A percentile compares a stretch with the other conserved stretches of the same genome.
Evolutionary conservation across 2,797 vertebrate species (phyloP).

Genomic region (Decapterus maruadsi): DNA sequence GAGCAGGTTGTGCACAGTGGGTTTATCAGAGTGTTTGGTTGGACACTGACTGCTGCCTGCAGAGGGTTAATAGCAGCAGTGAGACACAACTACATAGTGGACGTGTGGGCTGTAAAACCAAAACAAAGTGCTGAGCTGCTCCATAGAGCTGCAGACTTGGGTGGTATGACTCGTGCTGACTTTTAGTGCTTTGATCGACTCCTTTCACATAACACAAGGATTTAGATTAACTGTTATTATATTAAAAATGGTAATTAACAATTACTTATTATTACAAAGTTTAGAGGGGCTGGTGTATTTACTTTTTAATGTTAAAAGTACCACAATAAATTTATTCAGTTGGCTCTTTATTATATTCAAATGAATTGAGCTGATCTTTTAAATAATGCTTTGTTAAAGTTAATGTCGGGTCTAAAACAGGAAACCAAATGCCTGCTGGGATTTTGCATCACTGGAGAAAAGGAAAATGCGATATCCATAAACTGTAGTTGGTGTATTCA

Average conservation of each 20-base stretch:
- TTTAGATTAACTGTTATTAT: neutral
- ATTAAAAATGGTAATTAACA: neutral
- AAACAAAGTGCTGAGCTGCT: conserved; percentile 24
- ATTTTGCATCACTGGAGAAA: neutral
- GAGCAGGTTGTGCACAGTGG: neutral
- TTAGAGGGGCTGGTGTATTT: neutral
- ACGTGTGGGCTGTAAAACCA: conserved; percentile 18
- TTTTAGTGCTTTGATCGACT: neutral
- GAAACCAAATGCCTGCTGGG: neutral
- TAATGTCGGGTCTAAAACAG: neutral
- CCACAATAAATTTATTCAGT: neutral
- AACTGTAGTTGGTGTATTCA: too few relatives aligned
- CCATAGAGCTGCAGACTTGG: conserved; percentile 1
- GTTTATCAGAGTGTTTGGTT: neutral
- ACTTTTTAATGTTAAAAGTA: neutral
- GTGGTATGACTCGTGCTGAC: neutral
- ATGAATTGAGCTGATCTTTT: neutral
- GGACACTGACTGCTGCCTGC: neutral
- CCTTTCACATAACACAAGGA: neutral
- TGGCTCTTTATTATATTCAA: neutral
- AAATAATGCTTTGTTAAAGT: neutral
- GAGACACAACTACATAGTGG: neutral
- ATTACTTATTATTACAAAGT: neutral
- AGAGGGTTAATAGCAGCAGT: conserved; percentile 25
- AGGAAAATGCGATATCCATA: too few relatives aligned